phyloP scores from a whole-genome alignment of 1,140 invertebrate genomes.

The Platyura marginata region DNA sequence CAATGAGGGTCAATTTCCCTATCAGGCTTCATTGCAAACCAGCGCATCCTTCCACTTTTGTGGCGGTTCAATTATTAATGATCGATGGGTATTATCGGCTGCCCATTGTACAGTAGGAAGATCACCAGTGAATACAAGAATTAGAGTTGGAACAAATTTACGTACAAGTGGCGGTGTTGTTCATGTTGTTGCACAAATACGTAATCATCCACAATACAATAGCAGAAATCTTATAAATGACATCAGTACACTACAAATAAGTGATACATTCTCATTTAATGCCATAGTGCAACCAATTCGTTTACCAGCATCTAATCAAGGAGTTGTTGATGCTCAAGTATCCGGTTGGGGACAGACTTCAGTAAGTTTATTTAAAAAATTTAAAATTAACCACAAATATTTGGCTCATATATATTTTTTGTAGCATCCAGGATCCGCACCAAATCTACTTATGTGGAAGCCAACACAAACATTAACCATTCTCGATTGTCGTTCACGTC shows the following conservation, averaged over 20 bases:
- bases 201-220: background rate
- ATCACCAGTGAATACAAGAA: background rate
- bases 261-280: background rate
- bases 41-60: background rate
- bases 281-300: background rate
- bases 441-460: background rate
- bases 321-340: background rate
- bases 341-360: slow-evolving; percentile 11
- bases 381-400: no score
- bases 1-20: background rate
- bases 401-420: no score
- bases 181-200: background rate
- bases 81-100: background rate
- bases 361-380: no score
- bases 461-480: background rate
- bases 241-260: background rate
- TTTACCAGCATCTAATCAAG: background rate
- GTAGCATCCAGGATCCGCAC: no score
- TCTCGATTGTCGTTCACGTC: background rate
- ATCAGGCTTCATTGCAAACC: background rate
- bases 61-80: background rate
- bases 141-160: background rate
- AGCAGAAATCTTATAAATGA: background rate
- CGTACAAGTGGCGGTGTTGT: background rate
- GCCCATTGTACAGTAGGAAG: background rate